A percentile compares a stretch with the other conserved stretches of the same genome.
phyloP scores from a whole-genome alignment of 2,888 invertebrate genomes.

The Deroplatys truncata region DNA sequence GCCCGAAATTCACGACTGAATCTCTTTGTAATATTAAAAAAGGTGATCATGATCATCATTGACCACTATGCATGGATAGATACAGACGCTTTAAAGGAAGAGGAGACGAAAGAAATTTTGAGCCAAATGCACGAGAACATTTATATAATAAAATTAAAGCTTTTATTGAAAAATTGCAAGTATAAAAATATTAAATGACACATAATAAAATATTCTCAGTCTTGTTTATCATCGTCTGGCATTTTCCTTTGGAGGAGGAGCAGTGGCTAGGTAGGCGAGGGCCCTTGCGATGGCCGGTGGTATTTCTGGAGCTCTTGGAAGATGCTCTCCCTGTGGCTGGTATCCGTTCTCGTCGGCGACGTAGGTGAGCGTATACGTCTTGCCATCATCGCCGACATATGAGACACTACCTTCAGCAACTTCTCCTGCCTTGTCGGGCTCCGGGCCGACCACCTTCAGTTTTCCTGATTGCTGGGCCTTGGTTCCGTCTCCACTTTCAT shows the following conservation, averaged over 20 bases:
- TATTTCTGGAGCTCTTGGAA: conserved; percentile 46
- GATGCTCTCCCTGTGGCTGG: conserved; percentile 43
- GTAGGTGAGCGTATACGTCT: conserved; percentile 60
- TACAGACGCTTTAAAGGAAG: too few species aligned
- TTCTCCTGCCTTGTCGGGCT: conserved; percentile 36
- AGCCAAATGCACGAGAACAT: too few species aligned
- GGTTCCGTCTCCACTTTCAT: conserved; percentile 61
- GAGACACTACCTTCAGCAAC: conserved; percentile 65
- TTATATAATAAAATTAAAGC: background rate
- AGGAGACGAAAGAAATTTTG: too few species aligned
- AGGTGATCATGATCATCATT: too few species aligned
- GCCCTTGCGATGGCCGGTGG: conserved; percentile 41
- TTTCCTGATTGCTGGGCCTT: conserved; percentile 56
- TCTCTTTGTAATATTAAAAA: too few species aligned
- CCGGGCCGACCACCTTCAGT: conserved; percentile 49
- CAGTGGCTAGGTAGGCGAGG: background rate
- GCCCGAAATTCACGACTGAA: too few species aligned
- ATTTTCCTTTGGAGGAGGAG: background rate
- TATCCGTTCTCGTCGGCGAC: conserved; percentile 68
- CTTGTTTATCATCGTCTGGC: background rate
- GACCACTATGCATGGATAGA: too few species aligned
- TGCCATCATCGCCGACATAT: conserved; percentile 71
- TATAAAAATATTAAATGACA: background rate
- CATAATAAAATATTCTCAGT: background rate
- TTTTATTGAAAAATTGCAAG: background rate